Evolutionary conservation across 1,140 invertebrate species (phyloP).

Genomic region (Anoplolepis gracilipes): DNA sequence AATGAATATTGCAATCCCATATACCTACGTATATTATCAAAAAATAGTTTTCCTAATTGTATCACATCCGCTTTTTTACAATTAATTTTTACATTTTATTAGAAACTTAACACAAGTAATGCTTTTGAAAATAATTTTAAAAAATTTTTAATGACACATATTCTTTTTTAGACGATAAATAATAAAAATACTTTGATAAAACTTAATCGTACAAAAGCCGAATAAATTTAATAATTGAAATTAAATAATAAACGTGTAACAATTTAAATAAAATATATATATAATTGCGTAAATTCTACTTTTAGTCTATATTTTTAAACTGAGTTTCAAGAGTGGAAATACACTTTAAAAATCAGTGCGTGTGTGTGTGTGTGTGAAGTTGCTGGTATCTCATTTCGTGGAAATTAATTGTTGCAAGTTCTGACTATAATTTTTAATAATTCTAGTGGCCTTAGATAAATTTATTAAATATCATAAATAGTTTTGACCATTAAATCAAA

Average conservation of each 20-base stretch:
- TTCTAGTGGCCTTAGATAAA: too few species aligned
- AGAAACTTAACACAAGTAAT: neutral
- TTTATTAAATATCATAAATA: too few species aligned
- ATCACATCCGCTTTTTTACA: neutral
- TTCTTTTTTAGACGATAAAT: too few species aligned
- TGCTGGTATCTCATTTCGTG: too few species aligned
- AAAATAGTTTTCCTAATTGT: neutral
- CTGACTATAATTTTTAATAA: too few species aligned
- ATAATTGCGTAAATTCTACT: neutral
- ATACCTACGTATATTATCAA: neutral
- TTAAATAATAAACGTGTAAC: neutral
- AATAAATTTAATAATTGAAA: neutral
- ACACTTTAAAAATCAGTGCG: neutral
- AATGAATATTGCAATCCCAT: neutral
- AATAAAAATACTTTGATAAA: neutral
- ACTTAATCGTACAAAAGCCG: slow-evolving; percentile 2
- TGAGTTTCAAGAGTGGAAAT: neutral
- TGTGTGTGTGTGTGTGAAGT: too few species aligned
- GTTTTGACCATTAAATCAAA: too few species aligned
- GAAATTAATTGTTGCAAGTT: too few species aligned
- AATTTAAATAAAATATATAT: neutral
- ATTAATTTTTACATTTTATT: slow-evolving; percentile 22
- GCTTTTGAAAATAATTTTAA: neutral
- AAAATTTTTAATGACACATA: neutral
- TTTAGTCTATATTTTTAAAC: neutral